Evolutionary conservation across 2,888 invertebrate species (phyloP), one percentile per base, ranked within the genome.

Genomic region (Polydesmus complanatus): DNA sequence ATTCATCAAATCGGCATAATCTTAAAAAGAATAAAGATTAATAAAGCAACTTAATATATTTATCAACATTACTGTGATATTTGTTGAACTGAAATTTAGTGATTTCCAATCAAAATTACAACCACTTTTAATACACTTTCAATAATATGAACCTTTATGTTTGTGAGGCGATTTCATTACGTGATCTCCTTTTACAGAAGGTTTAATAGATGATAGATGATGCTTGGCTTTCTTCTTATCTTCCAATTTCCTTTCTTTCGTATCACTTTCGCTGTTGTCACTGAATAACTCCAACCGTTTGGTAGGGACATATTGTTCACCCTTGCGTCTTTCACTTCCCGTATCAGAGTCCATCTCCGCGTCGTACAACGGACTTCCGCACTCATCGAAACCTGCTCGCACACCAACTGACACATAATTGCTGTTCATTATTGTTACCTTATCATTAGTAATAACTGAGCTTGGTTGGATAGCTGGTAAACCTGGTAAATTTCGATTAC

Each of bases 401-500:
- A 58, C 51, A 2, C 51, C 50, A n/a, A 56, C 25, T 19, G 27
- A 8, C 37, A 37, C 37, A 37, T 37, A 37, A 8, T 14, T 37
- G 14, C 37, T 37, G 14, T 37, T 37, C 37, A 37, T 37, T 14
- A 37, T 37, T 14, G 14, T 37, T 14, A 37, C 37, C 14, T 37
- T 58, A 27, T 58, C 51, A 23, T 50, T 51, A 19, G 54, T 56
- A n/a, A n/a, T n/a, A n/a, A n/a, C n/a, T 21, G 51, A 54, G 21
- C 54, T 27, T 25, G 54, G 21, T 5, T 5, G 18, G 23, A 25
- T 3, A 22, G 54, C 11, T 37, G 64, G 65, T 56, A 65, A 61
- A 52, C 65, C 65, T 55, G 65, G 65, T 58, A 65, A 62, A 64
- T 65, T 65, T 54, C 65, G 64, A 27, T 63, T 63, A 25, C 64